A percentile compares a stretch with the other conserved stretches of the same genome.
Conservation (phyloP, 1,140 invertebrate species). For the Geopemphigus sp. region DNA sequence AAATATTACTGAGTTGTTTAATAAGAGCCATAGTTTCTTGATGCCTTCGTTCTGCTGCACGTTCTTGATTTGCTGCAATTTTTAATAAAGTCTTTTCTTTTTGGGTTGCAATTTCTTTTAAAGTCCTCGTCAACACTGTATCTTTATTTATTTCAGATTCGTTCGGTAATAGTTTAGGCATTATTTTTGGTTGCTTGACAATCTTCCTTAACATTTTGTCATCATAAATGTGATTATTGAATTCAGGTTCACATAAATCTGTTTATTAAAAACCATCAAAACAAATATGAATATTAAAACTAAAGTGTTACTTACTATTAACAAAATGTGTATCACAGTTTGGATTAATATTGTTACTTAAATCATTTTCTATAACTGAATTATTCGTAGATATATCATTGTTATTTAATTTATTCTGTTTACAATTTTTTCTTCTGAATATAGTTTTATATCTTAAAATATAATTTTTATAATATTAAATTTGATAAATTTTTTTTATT, state of each 20-base stretch:
- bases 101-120: conserved; percentile 23
- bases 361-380: not conserved
- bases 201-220: not conserved
- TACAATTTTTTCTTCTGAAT: conserved; percentile 37
- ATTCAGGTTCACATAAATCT: conserved; percentile 23
- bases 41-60: conserved; percentile 34
- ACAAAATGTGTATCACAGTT: conserved; percentile 21
- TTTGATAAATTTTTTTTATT: not conserved
- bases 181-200: not conserved
- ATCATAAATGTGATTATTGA: not conserved
- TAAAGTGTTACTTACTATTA: not conserved
- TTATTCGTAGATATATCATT: not conserved
- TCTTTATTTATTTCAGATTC: conserved; percentile 20
- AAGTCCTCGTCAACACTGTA: conserved; percentile 12
- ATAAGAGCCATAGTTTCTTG: conserved; percentile 32
- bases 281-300: not conserved
- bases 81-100: conserved; percentile 33
- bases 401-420: conserved; percentile 1
- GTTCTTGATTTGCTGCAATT: conserved; percentile 31
- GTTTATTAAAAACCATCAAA: not conserved
- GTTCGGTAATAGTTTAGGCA: not conserved
- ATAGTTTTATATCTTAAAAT: conserved; percentile 33
- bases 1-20: conserved; percentile 13
- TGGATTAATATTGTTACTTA: conserved; percentile 15
- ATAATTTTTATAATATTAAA: not conserved